These are phyloP conservation scores for Aptenodytes forsteri DNA, from an alignment of 2,113 vertebrate species.

Conservation along the genomic window DNA sequence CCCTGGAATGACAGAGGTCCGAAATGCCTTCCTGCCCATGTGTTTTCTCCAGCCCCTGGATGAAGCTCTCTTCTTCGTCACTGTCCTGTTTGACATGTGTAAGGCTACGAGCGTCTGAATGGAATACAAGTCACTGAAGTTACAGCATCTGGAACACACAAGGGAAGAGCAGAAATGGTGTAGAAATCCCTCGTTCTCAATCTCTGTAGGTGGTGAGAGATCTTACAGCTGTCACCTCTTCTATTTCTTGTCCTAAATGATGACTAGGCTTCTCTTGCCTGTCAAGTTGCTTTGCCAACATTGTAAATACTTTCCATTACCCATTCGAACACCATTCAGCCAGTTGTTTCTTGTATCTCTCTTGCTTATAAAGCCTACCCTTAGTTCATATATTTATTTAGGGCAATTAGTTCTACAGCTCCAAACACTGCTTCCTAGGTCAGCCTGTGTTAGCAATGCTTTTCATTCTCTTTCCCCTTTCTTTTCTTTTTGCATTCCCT, in stretches of 20 bases:
- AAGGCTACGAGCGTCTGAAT: background rate
- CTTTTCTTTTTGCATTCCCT: background rate
- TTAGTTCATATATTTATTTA: background rate
- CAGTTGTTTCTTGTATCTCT: conserved; percentile 6
- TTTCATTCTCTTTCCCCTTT: background rate
- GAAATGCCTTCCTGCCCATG: background rate
- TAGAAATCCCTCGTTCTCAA: background rate
- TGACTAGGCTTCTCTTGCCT: background rate
- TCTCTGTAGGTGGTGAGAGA: background rate
- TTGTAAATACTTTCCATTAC: conserved; percentile 27
- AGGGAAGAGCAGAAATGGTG: background rate
- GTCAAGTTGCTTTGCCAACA: conserved; percentile 14
- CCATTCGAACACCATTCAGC: background rate
- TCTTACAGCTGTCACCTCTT: conserved; percentile 32
- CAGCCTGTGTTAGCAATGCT: background rate
- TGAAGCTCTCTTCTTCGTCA: background rate
- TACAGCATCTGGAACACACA: background rate
- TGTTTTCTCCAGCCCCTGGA: background rate
- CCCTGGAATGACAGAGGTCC: background rate
- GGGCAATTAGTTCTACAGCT: background rate
- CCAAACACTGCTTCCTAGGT: background rate
- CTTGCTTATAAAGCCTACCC: conserved; percentile 6
- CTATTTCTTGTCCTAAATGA: conserved; percentile 29
- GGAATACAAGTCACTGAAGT: background rate
- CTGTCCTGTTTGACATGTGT: background rate